Evolutionary conservation across 2,888 invertebrate genomes (phyloP).

Genomic region (Dryadula phaetusa): DNA sequence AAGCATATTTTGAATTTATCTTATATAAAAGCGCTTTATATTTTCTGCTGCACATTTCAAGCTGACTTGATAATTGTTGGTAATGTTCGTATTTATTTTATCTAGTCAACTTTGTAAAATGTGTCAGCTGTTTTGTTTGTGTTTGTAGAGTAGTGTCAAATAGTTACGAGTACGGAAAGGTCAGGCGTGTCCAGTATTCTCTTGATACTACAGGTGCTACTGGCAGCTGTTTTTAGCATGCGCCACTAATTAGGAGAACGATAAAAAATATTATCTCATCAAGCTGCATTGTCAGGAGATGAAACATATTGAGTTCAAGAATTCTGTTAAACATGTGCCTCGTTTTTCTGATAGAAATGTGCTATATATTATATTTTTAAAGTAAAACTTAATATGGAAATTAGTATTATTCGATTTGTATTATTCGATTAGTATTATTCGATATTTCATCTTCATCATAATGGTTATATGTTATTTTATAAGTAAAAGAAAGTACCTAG

Average conservation of each 20-base stretch:
- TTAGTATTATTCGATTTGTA: too few relatives aligned
- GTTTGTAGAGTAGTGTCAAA: conserved; percentile 48
- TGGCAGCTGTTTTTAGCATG: conserved; percentile 43
- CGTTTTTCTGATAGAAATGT: neutral
- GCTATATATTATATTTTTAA: neutral
- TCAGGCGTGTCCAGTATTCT: conserved; percentile 61
- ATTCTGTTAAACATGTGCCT: neutral
- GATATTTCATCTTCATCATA: too few relatives aligned
- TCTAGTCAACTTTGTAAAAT: conserved; percentile 5
- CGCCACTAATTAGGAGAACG: conserved; percentile 41
- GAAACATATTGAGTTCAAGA: conserved; percentile 10
- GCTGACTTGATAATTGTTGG: conserved; percentile 11
- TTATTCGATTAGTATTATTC: too few relatives aligned
- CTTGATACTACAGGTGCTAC: conserved; percentile 54
- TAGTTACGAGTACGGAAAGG: conserved; percentile 56
- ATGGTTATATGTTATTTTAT: too few relatives aligned
- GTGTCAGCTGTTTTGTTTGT: conserved; percentile 34
- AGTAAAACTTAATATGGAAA: neutral
- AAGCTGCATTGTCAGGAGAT: conserved; percentile 33
- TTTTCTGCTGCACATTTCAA: neutral
- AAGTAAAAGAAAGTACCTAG: too few relatives aligned
- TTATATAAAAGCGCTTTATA: neutral
- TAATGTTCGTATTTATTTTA: conserved; percentile 17
- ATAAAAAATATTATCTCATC: conserved; percentile 28
- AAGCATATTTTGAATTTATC: neutral